These are phyloP conservation scores for Drosophila subobscura DNA, from an alignment of 1,140 invertebrate species.

Conservation along the genomic window DNA sequence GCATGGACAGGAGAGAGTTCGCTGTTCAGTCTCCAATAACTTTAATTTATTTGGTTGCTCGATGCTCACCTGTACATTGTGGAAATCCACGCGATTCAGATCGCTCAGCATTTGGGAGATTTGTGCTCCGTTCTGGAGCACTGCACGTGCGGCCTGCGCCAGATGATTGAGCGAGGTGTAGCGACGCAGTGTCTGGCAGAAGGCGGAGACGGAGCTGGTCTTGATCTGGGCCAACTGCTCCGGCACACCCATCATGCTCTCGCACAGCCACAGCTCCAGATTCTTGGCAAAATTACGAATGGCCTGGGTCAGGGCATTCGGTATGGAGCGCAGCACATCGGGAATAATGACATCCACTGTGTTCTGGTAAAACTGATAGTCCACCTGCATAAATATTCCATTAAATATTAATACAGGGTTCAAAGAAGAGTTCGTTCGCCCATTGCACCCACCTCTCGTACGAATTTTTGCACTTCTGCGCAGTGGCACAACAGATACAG, in stretches of 20 bases:
- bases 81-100: conserved; percentile 98
- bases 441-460: conserved; percentile 79
- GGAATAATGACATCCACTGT: conserved; percentile 97
- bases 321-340: conserved; percentile 97
- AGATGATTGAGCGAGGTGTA: conserved; percentile 99
- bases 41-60: neutral
- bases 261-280: conserved; percentile 93
- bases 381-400: conserved; percentile 85
- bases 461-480: conserved; percentile 85
- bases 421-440: neutral
- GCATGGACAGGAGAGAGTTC: neutral
- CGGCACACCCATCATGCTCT: conserved; percentile 94
- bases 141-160: conserved; percentile 96
- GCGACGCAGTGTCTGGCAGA: conserved; percentile 96
- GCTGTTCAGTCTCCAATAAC: neutral
- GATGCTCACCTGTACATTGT: conserved; percentile 93
- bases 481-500: conserved; percentile 86
- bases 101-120: conserved; percentile 99
- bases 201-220: conserved; percentile 93
- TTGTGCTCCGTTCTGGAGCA: conserved; percentile 97
- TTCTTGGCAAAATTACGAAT: conserved; percentile 97
- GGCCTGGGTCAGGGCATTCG: conserved; percentile 95
- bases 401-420: neutral
- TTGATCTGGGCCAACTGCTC: conserved; percentile 93
- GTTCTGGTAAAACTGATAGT: conserved; percentile 98